Base-by-base conservation (phyloP, 2,888 invertebrate genomes). In the Andrena haemorrhoa region DNA sequence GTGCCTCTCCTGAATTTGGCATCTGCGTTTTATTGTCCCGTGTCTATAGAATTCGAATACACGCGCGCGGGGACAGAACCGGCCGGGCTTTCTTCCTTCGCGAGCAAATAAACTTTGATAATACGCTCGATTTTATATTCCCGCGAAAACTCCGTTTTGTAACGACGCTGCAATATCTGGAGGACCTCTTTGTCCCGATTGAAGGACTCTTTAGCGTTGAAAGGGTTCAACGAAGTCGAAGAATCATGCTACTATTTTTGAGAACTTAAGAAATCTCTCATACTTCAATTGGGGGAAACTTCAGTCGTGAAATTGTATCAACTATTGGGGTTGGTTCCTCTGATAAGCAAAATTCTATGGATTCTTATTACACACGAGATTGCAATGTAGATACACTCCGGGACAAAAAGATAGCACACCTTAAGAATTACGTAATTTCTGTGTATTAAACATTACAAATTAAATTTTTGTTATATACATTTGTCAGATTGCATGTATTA, bases 21-120 rank as follows among this genome's bases (percentile, higher is more conserved):
- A 74, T 82, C 75, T 81, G 82, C 56, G 70, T 82, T 82, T 82
- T 81, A 82, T 82, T 82, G 70, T 74, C 29, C 47, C 65, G 31
- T 35, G 35, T n/a, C 74, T 41, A 66, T 63, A 75, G 66, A 71
- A 20, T 56, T 33, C 71, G 70, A 66, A 66, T 63, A 61, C 58
- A 56, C 64, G 31, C 10, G 1, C 16, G 6, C 23, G 12, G n/a
- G 49, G 47, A 71, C 70, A 75, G 71, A 66, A 63, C 56, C 56
- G 47, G 23, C 8, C 29, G 26, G 16, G 63, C 66, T 80, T 71
- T 41, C 41, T 80, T 80, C 49, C 56, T 35, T 35, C 2, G 35
- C 66, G 80, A 56, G 66, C 61, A 69, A 80, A 80, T 80, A 56
- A 68, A 66, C 56, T 79, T 79, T 63, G 80, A 68, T 80, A 80